Evolutionary conservation across 2,797 vertebrate genomes (phyloP).

Genomic region (Gadopsis bispinosus): DNA sequence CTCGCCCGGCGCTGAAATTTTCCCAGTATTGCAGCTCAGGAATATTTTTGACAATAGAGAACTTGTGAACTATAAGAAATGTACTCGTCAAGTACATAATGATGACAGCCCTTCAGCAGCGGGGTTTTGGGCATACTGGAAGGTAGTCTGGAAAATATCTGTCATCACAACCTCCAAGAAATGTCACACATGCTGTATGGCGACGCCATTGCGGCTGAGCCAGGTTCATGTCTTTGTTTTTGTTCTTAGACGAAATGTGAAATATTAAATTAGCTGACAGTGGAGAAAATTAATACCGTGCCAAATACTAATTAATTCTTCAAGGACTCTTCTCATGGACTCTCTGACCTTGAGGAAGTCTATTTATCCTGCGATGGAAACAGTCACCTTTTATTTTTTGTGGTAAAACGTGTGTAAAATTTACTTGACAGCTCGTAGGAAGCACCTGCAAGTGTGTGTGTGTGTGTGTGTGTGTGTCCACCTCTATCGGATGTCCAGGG

Average conservation of each 20-base stretch:
- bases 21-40: neutral
- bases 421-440: conserved; percentile 15
- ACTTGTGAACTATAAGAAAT: conserved; percentile 20
- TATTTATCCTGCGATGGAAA: neutral
- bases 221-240: conserved; percentile 23
- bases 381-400: neutral
- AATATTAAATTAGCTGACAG: conserved; percentile 26
- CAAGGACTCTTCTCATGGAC: neutral
- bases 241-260: conserved; percentile 14
- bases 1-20: neutral
- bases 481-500: conserved; percentile 50
- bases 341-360: conserved; percentile 51
- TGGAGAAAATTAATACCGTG: conserved; percentile 2
- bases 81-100: conserved; percentile 4
- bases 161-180: conserved; percentile 20
- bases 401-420: conserved; percentile 4
- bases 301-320: conserved; percentile 34
- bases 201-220: neutral
- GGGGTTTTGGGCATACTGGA: neutral
- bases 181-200: conserved; percentile 29
- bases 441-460: conserved; percentile 5
- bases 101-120: conserved; percentile 31
- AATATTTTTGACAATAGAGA: neutral
- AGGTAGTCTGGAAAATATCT: conserved; percentile 28
- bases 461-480: neutral